Percentiles rank a stretch among this genome's conserved stretches.
Evolutionary conservation across 2,888 invertebrate species (phyloP).

Genomic region (Eutolmus rufibarbis): DNA sequence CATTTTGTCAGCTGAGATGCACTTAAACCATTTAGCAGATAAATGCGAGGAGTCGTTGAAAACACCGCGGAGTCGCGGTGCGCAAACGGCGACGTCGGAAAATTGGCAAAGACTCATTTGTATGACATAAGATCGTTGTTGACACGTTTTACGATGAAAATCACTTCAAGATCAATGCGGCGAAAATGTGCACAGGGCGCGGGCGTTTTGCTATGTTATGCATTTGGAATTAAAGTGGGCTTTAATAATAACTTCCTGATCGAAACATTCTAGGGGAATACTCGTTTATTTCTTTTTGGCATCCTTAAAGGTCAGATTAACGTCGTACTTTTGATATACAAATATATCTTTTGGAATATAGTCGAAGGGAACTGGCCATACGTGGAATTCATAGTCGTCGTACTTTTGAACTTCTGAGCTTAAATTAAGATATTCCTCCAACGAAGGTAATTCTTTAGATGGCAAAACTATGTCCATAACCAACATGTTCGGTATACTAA

Average conservation of each 20-base stretch:
- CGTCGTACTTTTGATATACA: not conserved
- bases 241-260: constrained; percentile 14
- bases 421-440: not conserved
- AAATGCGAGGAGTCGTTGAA: not conserved
- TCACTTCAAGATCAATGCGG: constrained; percentile 11
- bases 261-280: not conserved
- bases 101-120: not conserved
- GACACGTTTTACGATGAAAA: constrained; percentile 15
- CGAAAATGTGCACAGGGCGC: not conserved
- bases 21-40: not conserved
- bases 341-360: not conserved
- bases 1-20: not conserved
- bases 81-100: not conserved
- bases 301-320: constrained; percentile 14
- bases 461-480: not conserved
- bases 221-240: not conserved
- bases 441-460: not conserved
- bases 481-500: not conserved
- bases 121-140: not conserved
- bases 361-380: constrained; percentile 9
- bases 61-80: not conserved
- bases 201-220: constrained; percentile 3
- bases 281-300: not conserved
- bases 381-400: not conserved
- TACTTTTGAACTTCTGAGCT: not conserved